A percentile compares a stretch with the other conserved stretches of the same genome.
These are phyloP conservation scores for Camptogramma bilineatum DNA, from an alignment of 2,888 invertebrate species.

Conservation along the genomic window DNA sequence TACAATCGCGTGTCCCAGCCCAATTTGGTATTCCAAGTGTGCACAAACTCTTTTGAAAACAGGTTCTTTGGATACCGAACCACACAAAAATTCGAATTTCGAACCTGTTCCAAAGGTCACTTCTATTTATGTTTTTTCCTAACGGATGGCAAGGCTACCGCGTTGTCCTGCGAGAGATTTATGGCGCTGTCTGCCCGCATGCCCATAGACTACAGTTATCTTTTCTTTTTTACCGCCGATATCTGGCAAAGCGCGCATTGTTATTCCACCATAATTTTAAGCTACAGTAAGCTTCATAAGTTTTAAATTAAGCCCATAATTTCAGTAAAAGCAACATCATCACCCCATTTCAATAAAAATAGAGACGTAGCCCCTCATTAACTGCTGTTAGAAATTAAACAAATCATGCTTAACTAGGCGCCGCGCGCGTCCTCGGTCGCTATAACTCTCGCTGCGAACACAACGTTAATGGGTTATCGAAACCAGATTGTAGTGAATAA, in stretches of 20 bases:
- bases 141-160: conserved; percentile 36
- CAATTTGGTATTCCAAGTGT: conserved; percentile 10
- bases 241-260: conserved; percentile 7
- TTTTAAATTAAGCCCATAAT: conserved; percentile 7
- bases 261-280: conserved; percentile 16
- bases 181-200: conserved; percentile 41
- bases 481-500: conserved; percentile 49
- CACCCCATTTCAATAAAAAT: conserved; percentile 47
- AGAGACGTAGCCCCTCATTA: conserved; percentile 52
- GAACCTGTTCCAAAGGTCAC: conserved; percentile 32
- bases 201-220: conserved; percentile 37
- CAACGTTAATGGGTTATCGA: conserved; percentile 57
- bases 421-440: conserved; percentile 42
- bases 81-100: conserved; percentile 14
- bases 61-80: conserved; percentile 25
- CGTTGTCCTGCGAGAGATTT: conserved; percentile 46
- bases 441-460: conserved; percentile 51
- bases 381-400: conserved; percentile 51
- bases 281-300: background rate
- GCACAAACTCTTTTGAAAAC: conserved; percentile 16
- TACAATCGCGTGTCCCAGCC: conserved; percentile 3
- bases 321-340: conserved; percentile 19
- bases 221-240: conserved; percentile 17
- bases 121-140: conserved; percentile 37
- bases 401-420: conserved; percentile 56